Evolutionary conservation across 2,888 invertebrate species (phyloP), one percentile per base, ranked within the genome.

Genomic region (Lagria hirta): DNA sequence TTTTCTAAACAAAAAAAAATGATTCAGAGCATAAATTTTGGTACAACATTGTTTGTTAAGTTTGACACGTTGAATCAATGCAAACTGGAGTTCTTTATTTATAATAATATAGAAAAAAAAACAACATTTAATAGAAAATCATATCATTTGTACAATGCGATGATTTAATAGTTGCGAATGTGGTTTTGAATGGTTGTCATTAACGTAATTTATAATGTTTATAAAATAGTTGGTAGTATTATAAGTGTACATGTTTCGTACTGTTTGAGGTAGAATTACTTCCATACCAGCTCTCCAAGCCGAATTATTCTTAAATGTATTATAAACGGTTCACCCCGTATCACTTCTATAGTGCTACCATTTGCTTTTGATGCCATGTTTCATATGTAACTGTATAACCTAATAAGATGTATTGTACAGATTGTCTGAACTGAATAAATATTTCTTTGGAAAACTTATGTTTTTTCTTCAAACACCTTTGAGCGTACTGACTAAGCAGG

Each of bases 341-440:
- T 58, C 61, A 59, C 54, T 62, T 8, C 54, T 65, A 66, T 64
- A 66, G 64, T 68, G 65, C 62, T 68, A 65, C 64, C 58, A 57
- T 63, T 69, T 66, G 69, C 70, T 69, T n/a, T 70, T 68, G 68
- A 71, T 71, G 71, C 71, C 71, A 71, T 71, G 70, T 72, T 70
- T 71, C 70, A 68, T 69, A 65, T 60, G 54, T 68, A 68, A 68
- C 66, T 71, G 70, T 72, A 70, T 72, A 72, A 71, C 69, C 69
- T 62, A 69, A 70, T 67, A 63, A 66, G 65, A 68, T 71, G 69
- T 70, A 69, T 65, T 73, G 71, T 73, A 73, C 71, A 72, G 72
- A 70, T 70, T 72, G 71, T 72, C 72, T 72, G 71, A 72, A 71
- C 70, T 72, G 72, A 73, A 72, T 72, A 72, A 73, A 73, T 69